These are phyloP conservation scores for Lutjanus campechanus DNA, from an alignment of 2,797 vertebrate genomes.

Conservation along the genomic window DNA sequence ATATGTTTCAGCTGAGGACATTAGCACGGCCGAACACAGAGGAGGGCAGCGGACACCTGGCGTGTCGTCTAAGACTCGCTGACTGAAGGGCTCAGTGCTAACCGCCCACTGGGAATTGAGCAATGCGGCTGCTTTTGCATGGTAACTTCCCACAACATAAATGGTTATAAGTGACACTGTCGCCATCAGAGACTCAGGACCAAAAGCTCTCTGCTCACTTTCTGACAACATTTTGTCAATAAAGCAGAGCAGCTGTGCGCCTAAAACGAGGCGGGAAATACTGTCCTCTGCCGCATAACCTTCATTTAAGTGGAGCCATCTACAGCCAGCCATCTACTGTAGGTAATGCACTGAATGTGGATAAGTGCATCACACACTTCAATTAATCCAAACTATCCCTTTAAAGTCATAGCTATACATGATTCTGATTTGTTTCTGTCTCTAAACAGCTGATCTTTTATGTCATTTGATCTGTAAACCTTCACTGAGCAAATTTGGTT, in stretches of 20 bases:
- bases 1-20: conserved; percentile 86
- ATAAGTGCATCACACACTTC: too few relatives aligned
- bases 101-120: conserved; percentile 82
- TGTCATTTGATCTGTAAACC: not conserved
- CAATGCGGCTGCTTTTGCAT: conserved; percentile 78
- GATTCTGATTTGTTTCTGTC: not conserved
- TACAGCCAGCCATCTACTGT: too few relatives aligned
- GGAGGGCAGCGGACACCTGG: conserved; percentile 85
- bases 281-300: conserved; percentile 30
- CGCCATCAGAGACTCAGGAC: conserved; percentile 60
- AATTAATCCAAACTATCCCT: too few relatives aligned
- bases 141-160: conserved; percentile 80
- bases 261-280: conserved; percentile 38
- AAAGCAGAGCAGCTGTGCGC: conserved; percentile 78
- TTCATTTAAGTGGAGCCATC: conserved; percentile 11
- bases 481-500: not conserved
- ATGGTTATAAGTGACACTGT: conserved; percentile 67
- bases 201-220: conserved; percentile 53
- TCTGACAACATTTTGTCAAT: conserved; percentile 59
- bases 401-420: not conserved
- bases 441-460: conserved; percentile 1
- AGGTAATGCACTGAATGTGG: too few relatives aligned
- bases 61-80: conserved; percentile 79
- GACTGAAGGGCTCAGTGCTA: conserved; percentile 83
- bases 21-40: conserved; percentile 75